These are phyloP conservation scores for Microvelia longipes DNA, from an alignment of 1,140 invertebrate species.

Conservation along the genomic window DNA sequence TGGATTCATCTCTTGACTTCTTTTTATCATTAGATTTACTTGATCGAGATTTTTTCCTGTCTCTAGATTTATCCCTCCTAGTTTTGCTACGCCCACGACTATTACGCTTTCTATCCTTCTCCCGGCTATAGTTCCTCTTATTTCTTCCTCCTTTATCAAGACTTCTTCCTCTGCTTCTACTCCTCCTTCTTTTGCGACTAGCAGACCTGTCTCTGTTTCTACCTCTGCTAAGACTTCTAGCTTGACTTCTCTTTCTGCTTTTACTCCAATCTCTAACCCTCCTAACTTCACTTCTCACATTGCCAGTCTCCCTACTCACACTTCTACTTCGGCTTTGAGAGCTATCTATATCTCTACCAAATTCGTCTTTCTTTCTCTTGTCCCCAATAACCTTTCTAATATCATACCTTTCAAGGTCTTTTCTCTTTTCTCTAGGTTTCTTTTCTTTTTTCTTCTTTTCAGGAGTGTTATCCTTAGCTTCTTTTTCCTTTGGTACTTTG, in stretches of 20 bases:
- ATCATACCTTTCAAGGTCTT: slow-evolving; percentile 66
- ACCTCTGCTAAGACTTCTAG: slow-evolving; percentile 19
- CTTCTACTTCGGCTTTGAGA: slow-evolving; percentile 32
- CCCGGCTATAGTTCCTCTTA: slow-evolving; percentile 4
- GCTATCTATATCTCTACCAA: slow-evolving; percentile 48
- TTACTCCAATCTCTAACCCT: slow-evolving; percentile 13
- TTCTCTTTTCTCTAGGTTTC: slow-evolving; percentile 51
- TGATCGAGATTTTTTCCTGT: slow-evolving; percentile 14
- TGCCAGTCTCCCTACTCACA: slow-evolving; percentile 20
- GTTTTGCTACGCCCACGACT: slow-evolving; percentile 14
- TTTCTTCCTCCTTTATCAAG: slow-evolving; percentile 13
- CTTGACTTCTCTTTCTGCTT: slow-evolving; percentile 26
- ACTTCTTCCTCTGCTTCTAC: slow-evolving; percentile 16
- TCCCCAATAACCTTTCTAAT: slow-evolving; percentile 58
- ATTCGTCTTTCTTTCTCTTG: slow-evolving; percentile 53
- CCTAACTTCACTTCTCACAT: slow-evolving; percentile 8
- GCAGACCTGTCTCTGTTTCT: slow-evolving; percentile 17
- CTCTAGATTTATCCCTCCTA: slow-evolving; percentile 22
- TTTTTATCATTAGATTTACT: slow-evolving; percentile 26
- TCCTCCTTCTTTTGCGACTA: slow-evolving; percentile 19
- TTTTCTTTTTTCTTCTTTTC: slow-evolving; percentile 29
- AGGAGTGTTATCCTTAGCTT: slow-evolving; percentile 21
- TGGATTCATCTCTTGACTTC: slow-evolving; percentile 27
- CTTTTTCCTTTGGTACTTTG: slow-evolving; percentile 28
- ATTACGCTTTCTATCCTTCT: slow-evolving; percentile 15